These are phyloP conservation scores for Chlorospingus semifuscus DNA, from an alignment of 2,797 vertebrate species.

Conservation along the genomic window DNA sequence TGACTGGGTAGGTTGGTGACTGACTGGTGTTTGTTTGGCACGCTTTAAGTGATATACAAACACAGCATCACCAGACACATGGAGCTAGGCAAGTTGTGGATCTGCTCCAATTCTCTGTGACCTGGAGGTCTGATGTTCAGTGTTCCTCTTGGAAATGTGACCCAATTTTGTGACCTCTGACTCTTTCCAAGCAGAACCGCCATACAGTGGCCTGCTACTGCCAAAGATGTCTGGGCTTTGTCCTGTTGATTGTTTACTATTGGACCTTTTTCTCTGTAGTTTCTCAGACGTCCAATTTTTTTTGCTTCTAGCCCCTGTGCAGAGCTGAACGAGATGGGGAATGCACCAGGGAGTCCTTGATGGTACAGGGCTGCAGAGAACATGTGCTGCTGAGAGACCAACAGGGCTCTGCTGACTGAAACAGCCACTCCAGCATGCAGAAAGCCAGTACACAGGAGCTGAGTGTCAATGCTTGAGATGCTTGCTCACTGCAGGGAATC, in stretches of 20 bases:
- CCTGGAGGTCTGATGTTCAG: neutral
- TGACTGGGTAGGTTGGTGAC: neutral
- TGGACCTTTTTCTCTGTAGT: neutral
- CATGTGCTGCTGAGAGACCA: neutral
- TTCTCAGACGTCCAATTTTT: neutral
- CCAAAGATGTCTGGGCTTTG: neutral
- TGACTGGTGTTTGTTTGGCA: neutral
- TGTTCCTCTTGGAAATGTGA: neutral
- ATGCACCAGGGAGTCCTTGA: neutral
- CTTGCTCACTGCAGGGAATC: neutral
- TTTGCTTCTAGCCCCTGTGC: neutral
- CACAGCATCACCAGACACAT: neutral
- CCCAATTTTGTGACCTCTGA: neutral
- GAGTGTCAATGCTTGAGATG: neutral
- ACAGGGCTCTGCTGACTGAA: neutral
- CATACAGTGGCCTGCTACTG: neutral
- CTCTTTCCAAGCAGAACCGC: neutral
- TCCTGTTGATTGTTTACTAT: neutral
- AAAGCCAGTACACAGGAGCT: neutral
- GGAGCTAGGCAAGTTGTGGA: neutral
- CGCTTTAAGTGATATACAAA: neutral
- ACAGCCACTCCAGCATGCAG: neutral
- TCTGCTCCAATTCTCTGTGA: neutral
- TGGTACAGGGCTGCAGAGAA: neutral
- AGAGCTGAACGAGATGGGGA: neutral